Base-by-base conservation (phyloP, 2,113 vertebrate genomes). In the Rhinichthys klamathensis region DNA sequence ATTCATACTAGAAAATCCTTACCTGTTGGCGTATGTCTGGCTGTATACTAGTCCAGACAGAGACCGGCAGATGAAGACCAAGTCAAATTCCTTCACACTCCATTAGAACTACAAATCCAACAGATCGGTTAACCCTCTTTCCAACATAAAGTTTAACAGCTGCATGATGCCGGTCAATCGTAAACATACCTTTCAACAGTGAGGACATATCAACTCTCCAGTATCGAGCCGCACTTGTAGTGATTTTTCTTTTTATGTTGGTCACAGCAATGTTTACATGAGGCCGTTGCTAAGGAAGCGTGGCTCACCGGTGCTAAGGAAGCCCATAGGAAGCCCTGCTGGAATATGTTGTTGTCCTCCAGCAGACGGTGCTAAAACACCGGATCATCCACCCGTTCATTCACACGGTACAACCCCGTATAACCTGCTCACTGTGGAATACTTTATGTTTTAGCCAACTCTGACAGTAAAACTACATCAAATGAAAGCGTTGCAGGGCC, bases 231-330 rank as follows among this genome's bases (percentile, higher is more conserved):
- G 16, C n/a, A 65, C 38, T 80, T 80, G 38, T 80, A 8, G 23
- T 72, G n/a, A 46, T 60, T 27, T 83, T 56, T 2, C 27, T 75
- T 78, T 23, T 65, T 10, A 7, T 56, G 63, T 41, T 21, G 2
- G 23, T 63, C 11, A 63, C 38, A 58, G 81, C 38, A 67, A 51
- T 87, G 88, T 89, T 90, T 88, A 82, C 72, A 84, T 76, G 76
- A 81, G 21, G 9, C 23, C 38, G 92, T 93, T 61, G 88, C 92
- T 88, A 93, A 81, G 90, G 80, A 80, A 70, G 38, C 46, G 51
- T 87, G 88, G 82, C 81, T 91, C 88, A 70, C 51, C 87, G 93
- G 95, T 95, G 92, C 91, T 90, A 92, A 7, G 67, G 84, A 81
- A 70, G 90, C 91, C 91, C 91, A 90, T 91, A 6, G 67, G 87